Percentiles rank a stretch among this genome's conserved stretches.
These are phyloP conservation scores for Aurelia coerulea DNA, from an alignment of 30 jellyfish, hydroid and myxozoan genomes.

Conservation along the genomic window DNA sequence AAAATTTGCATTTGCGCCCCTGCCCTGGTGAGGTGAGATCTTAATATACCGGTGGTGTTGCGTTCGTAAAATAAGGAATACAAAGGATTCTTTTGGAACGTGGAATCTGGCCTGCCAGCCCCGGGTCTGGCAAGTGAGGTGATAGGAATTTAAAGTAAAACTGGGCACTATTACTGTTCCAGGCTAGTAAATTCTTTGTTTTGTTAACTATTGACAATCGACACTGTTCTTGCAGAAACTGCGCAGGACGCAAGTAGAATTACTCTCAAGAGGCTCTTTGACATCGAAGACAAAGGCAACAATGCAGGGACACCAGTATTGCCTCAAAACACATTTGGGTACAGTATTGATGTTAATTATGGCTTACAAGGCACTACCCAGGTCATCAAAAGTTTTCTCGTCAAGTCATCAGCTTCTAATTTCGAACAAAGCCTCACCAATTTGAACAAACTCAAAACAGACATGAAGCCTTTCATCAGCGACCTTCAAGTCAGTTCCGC, in stretches of 20 bases:
- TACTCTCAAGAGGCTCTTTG: constrained; percentile 36
- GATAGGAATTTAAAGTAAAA: no score
- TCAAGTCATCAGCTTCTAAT: not conserved
- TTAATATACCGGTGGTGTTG: no score
- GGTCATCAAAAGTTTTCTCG: constrained; percentile 6
- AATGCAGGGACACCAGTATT: not conserved
- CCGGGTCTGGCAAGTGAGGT: no score
- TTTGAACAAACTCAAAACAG: constrained; percentile 27
- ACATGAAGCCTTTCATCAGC: constrained; percentile 38
- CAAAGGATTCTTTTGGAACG: no score
- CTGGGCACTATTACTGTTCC: no score
- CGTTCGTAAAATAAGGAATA: no score
- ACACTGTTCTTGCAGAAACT: constrained; percentile 11
- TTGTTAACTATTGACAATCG: no score
- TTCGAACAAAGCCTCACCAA: constrained; percentile 13
- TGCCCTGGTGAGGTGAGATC: no score
- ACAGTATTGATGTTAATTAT: not conserved
- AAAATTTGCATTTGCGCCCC: no score
- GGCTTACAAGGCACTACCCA: constrained; percentile 3
- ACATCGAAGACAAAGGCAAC: constrained; percentile 28
- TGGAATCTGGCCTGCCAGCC: no score
- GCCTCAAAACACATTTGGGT: constrained; percentile 7
- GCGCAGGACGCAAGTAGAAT: constrained; percentile 17
- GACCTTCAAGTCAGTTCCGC: constrained; percentile 58
- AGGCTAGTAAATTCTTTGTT: no score